These are phyloP conservation scores for Phrynocephalus versicolor DNA, from an alignment of 2,113 vertebrate genomes.

Conservation along the genomic window DNA sequence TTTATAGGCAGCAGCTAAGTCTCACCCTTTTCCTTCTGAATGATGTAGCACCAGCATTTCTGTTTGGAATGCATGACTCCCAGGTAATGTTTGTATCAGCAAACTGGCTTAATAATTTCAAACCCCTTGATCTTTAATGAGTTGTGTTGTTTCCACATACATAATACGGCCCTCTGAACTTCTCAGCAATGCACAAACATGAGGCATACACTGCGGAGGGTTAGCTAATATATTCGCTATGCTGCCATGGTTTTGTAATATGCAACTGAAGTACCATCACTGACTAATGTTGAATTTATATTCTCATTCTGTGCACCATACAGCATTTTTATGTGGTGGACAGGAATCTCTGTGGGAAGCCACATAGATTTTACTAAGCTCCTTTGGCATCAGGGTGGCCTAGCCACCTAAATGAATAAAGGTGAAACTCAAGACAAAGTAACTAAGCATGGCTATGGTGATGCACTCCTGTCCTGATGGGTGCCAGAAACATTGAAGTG, in stretches of 20 bases:
- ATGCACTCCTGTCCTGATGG: neutral
- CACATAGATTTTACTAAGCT: neutral
- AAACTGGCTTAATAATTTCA: constrained; percentile 38
- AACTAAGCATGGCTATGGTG: neutral
- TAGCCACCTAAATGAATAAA: neutral
- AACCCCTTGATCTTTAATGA: constrained; percentile 63
- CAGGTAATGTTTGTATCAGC: constrained; percentile 20
- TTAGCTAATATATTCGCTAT: constrained; percentile 38
- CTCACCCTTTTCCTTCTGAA: constrained; percentile 21
- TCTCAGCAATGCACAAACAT: constrained; percentile 44
- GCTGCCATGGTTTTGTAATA: constrained; percentile 53
- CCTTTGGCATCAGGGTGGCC: neutral
- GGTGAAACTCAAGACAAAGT: neutral
- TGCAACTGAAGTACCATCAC: constrained; percentile 25
- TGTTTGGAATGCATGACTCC: constrained; percentile 37
- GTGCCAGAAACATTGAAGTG: neutral
- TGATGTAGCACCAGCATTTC: neutral
- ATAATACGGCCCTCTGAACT: constrained; percentile 39
- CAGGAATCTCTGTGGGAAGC: neutral
- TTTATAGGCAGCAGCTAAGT: constrained; percentile 2
- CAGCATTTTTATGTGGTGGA: neutral
- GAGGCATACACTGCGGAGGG: constrained; percentile 45
- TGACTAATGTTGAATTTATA: neutral
- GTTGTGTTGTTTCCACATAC: constrained; percentile 49
- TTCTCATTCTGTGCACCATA: neutral